Evolutionary conservation across 2,888 invertebrate species (phyloP).

Genomic region (Gortyna flavago): DNA sequence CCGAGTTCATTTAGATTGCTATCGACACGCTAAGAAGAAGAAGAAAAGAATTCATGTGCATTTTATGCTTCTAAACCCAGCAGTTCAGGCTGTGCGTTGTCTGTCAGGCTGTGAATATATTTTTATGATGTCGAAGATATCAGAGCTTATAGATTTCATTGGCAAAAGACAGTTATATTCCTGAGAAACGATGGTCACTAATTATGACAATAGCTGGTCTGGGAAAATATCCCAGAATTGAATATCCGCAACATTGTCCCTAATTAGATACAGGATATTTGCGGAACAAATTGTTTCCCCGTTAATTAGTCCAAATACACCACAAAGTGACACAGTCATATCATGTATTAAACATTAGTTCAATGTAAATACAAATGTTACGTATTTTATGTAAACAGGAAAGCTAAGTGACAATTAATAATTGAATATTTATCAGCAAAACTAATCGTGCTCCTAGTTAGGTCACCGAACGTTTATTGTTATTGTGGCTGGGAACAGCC

Average conservation of each 20-base stretch:
- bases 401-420: constrained; percentile 2
- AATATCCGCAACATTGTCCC: not conserved
- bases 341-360: constrained; percentile 15
- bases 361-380: constrained; percentile 5
- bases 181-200: not conserved
- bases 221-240: not conserved
- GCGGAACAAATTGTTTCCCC: not conserved
- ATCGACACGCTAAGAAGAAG: no score
- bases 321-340: not conserved
- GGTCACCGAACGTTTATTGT: constrained; percentile 1
- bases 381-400: not conserved
- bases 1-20: no score
- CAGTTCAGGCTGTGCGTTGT: not conserved
- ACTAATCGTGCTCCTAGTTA: not conserved
- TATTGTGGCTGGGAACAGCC: not conserved
- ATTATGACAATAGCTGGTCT: not conserved
- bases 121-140: not conserved
- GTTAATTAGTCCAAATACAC: constrained; percentile 5
- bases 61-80: not conserved
- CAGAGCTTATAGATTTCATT: not conserved
- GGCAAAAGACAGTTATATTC: not conserved
- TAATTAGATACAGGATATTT: not conserved
- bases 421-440: constrained; percentile 12
- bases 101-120: not conserved
- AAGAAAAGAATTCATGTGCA: not conserved